phyloP scores from a whole-genome alignment of 2,113 vertebrate species.

The Campylorhamphus procurvoides region DNA sequence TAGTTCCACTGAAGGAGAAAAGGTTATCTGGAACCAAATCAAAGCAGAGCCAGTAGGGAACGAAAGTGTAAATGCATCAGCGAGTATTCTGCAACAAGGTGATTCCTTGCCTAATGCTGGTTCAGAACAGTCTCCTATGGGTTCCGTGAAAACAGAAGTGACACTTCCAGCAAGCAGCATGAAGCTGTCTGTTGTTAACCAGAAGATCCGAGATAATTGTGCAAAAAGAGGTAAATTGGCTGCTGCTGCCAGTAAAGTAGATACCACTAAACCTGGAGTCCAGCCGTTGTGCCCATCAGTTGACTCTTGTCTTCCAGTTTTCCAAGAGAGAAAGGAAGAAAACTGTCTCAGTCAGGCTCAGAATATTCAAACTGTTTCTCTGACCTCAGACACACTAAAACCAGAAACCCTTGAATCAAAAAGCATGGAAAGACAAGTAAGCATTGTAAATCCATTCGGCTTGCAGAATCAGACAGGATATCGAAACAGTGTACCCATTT shows the following conservation, averaged over 20 bases:
- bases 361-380: conserved; percentile 53
- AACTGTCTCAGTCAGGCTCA: conserved; percentile 52
- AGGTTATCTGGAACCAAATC: conserved; percentile 28
- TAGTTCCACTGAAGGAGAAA: conserved; percentile 26
- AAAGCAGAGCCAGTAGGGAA: conserved; percentile 52
- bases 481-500: conserved; percentile 64
- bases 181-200: conserved; percentile 66
- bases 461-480: conserved; percentile 67
- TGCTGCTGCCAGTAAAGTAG: neutral
- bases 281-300: conserved; percentile 30
- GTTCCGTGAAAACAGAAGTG: conserved; percentile 60
- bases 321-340: conserved; percentile 70
- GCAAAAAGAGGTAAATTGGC: conserved; percentile 65
- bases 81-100: neutral
- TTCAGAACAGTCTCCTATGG: conserved; percentile 5
- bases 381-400: conserved; percentile 71
- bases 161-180: conserved; percentile 35
- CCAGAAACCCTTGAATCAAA: conserved; percentile 67
- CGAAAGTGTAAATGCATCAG: conserved; percentile 19
- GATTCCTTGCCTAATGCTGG: conserved; percentile 31
- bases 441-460: conserved; percentile 65
- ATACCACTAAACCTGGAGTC: conserved; percentile 25
- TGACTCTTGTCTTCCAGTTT: conserved; percentile 69
- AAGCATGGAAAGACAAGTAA: conserved; percentile 73
- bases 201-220: conserved; percentile 67